Conservation (phyloP, 2,113 vertebrate species). For the Ancistrus triradiatus region DNA sequence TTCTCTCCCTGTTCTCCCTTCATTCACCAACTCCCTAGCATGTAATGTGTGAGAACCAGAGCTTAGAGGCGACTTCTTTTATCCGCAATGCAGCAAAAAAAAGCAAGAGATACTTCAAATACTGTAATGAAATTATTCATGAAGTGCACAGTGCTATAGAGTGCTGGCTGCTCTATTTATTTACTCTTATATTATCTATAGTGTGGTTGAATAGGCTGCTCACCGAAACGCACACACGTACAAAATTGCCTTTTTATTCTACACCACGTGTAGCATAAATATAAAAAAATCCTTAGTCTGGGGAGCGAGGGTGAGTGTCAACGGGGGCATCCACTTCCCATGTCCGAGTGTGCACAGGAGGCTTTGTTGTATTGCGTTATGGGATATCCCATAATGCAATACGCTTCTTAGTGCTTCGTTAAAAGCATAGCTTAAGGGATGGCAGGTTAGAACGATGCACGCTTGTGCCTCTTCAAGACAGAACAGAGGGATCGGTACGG, state of each 20-base stretch:
- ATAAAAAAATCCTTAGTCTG: too few species aligned
- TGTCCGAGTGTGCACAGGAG: too few species aligned
- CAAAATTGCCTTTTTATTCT: neutral
- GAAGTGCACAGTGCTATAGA: slow-evolving; percentile 21
- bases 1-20: neutral
- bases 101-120: slow-evolving; percentile 30
- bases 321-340: too few species aligned
- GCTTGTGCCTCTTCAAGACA: too few species aligned
- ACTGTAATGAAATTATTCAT: slow-evolving; percentile 45
- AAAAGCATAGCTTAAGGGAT: too few species aligned
- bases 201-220: slow-evolving; percentile 6
- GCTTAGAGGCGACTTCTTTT: slow-evolving; percentile 7
- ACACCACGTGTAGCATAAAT: too few species aligned
- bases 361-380: too few species aligned
- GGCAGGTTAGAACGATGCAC: too few species aligned
- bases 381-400: too few species aligned
- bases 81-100: slow-evolving; percentile 46
- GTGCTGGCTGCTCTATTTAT: slow-evolving; percentile 1
- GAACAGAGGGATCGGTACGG: too few species aligned
- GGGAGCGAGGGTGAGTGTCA: too few species aligned
- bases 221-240: neutral
- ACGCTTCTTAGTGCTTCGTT: too few species aligned
- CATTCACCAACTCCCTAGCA: neutral
- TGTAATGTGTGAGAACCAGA: neutral
- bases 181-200: neutral